A percentile compares a stretch with the other conserved stretches of the same genome.
Conservation (phyloP, 2,113 vertebrate species). For the Dromas ardeola region DNA sequence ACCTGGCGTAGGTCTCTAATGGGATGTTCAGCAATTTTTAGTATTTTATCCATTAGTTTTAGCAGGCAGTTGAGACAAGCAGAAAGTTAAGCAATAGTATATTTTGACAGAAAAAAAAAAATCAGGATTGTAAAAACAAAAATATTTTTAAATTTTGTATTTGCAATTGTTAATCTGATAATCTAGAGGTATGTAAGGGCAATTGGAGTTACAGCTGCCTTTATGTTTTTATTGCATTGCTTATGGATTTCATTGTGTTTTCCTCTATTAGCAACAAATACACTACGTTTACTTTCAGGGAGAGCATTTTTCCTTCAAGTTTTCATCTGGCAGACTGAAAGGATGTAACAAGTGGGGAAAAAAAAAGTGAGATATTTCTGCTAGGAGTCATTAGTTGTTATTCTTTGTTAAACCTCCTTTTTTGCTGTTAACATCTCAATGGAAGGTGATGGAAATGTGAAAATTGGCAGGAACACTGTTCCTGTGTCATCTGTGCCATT, state of each 20-base stretch:
- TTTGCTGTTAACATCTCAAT: background rate
- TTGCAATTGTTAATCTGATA: background rate
- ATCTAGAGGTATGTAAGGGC: background rate
- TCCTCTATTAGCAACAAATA: background rate
- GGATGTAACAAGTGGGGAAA: background rate
- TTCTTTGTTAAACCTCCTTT: background rate
- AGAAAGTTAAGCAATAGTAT: background rate
- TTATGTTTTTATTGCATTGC: background rate
- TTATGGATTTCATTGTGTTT: background rate
- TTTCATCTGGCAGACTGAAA: background rate
- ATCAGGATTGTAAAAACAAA: background rate
- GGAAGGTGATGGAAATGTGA: background rate
- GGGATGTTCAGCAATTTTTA: background rate
- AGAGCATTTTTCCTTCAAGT: background rate
- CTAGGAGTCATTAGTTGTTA: background rate
- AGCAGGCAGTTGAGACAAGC: background rate
- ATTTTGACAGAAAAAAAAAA: background rate
- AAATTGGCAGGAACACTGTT: background rate
- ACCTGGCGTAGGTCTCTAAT: background rate
- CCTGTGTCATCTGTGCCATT: background rate
- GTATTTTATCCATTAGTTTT: background rate
- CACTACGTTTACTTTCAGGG: background rate
- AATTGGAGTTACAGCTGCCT: background rate
- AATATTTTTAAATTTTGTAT: background rate
- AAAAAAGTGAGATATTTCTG: background rate